Percentiles rank a stretch among this genome's conserved stretches.
Conservation (phyloP, 1,140 invertebrate genomes). For the Grapholita molesta region DNA sequence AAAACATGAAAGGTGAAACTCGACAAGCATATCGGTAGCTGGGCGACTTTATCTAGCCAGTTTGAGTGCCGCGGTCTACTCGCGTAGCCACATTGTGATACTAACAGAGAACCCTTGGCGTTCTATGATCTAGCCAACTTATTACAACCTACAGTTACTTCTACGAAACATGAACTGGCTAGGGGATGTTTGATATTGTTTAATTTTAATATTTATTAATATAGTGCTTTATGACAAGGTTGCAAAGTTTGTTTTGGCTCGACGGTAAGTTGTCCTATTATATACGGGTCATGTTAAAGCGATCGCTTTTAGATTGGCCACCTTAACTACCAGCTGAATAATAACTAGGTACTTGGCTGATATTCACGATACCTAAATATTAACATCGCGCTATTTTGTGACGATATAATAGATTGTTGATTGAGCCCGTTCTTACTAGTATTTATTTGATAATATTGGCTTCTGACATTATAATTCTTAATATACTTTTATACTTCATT, state of each 20-base stretch:
- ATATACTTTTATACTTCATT: too few species aligned
- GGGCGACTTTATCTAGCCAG: constrained; percentile 41
- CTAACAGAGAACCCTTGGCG: not conserved
- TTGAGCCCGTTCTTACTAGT: too few species aligned
- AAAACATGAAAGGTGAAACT: constrained; percentile 22
- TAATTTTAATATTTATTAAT: not conserved
- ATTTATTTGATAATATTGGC: too few species aligned
- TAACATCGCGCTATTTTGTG: not conserved
- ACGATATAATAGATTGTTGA: too few species aligned
- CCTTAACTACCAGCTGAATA: not conserved
- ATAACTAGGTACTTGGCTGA: not conserved
- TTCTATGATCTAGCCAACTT: not conserved
- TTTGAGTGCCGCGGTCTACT: constrained; percentile 10
- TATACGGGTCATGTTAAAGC: not conserved
- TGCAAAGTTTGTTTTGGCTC: not conserved
- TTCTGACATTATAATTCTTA: too few species aligned
- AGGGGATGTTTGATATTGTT: not conserved
- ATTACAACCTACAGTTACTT: not conserved
- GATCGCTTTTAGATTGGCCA: constrained; percentile 1
- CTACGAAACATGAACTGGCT: not conserved
- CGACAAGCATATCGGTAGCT: constrained; percentile 33
- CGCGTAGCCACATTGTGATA: not conserved
- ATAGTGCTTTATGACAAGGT: not conserved
- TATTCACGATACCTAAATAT: not conserved
- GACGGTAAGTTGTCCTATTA: not conserved